Conservation (phyloP, 2,888 invertebrate species). For the Amiota mariae region DNA sequence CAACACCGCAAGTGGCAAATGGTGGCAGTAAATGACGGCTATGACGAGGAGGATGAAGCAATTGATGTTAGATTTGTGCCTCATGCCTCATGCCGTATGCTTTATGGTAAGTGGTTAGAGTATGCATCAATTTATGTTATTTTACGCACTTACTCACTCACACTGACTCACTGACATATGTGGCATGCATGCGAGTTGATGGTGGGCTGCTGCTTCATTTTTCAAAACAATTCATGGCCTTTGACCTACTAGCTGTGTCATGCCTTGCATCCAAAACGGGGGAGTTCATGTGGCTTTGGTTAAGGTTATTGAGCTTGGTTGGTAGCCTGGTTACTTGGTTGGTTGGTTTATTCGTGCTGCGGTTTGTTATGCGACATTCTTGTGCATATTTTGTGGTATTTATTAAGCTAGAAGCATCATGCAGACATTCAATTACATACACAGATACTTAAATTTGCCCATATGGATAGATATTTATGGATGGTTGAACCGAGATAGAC, state of each 20-base stretch:
- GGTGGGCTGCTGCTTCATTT: slow-evolving; percentile 33
- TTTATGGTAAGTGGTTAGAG: slow-evolving; percentile 26
- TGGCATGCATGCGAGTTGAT: slow-evolving; percentile 27
- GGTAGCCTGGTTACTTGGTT: not conserved
- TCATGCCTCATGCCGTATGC: slow-evolving; percentile 32
- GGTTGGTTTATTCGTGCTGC: slow-evolving; percentile 3
- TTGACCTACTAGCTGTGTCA: too few species aligned
- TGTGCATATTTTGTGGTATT: slow-evolving; percentile 24
- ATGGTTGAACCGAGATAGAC: too few species aligned
- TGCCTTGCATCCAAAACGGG: not conserved
- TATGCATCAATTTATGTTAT: slow-evolving; percentile 33
- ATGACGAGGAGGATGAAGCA: not conserved
- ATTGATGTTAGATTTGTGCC: slow-evolving; percentile 11
- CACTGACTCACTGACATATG: not conserved
- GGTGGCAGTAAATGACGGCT: not conserved
- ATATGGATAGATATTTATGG: too few species aligned
- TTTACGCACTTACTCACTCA: slow-evolving; percentile 4
- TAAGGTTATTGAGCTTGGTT: not conserved
- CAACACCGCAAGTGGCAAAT: slow-evolving; percentile 26
- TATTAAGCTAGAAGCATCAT: not conserved
- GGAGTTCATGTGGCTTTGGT: not conserved
- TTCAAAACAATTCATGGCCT: not conserved
- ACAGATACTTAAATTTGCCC: not conserved
- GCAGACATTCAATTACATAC: too few species aligned
- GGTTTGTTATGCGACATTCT: slow-evolving; percentile 26